Evolutionary conservation across 2,113 vertebrate species (phyloP).

Genomic region (Cavia porcellus): DNA sequence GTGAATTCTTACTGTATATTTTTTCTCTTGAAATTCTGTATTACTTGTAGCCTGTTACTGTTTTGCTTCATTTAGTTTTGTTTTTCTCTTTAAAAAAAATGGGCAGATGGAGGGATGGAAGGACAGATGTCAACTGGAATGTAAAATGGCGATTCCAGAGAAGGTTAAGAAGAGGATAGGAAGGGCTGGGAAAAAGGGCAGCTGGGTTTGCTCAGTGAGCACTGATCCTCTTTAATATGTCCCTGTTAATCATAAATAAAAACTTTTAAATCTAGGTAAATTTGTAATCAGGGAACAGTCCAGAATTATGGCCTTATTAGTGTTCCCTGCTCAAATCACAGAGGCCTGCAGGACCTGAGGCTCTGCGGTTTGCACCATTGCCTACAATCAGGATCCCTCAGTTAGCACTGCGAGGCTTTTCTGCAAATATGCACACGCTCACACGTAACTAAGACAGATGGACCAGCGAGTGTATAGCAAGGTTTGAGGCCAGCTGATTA

Average conservation of each 20-base stretch:
- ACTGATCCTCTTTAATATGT: background rate
- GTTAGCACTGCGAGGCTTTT: background rate
- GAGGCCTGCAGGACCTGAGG: background rate
- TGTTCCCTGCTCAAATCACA: background rate
- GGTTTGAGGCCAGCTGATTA: background rate
- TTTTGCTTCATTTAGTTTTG: too few relatives aligned
- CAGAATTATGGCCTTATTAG: background rate
- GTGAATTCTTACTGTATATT: too few relatives aligned
- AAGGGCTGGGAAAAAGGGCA: background rate
- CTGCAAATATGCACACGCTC: background rate
- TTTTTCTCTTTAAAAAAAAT: too few relatives aligned
- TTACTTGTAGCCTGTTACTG: too few relatives aligned
- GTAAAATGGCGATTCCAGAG: background rate
- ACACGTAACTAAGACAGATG: too few relatives aligned
- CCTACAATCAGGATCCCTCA: too few relatives aligned
- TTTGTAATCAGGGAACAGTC: slow-evolving; percentile 6
- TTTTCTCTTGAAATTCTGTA: too few relatives aligned
- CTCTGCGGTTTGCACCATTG: background rate
- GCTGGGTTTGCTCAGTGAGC: background rate
- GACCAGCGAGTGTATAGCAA: background rate
- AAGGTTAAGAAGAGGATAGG: background rate
- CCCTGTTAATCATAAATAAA: background rate
- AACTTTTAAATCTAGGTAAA: background rate
- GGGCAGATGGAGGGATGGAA: background rate
- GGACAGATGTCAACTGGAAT: background rate